phyloP scores from a whole-genome alignment of 2,888 invertebrate species.

The Chalcis sispes region DNA sequence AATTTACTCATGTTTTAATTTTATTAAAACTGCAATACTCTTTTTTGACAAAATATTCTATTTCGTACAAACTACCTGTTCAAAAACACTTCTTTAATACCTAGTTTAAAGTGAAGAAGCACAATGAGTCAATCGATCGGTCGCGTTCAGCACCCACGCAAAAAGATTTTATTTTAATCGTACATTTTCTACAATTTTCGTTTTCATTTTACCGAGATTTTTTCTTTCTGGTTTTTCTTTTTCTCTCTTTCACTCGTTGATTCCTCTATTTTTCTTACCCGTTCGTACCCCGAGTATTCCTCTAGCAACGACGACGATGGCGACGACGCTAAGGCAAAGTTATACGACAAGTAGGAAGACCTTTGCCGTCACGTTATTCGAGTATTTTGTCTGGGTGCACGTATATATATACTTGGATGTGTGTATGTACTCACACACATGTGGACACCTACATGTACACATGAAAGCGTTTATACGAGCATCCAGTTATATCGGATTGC shows the following conservation, averaged over 20 bases:
- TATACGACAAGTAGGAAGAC: not conserved
- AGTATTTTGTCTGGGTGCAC: too few relatives aligned
- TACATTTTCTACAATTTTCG: not conserved
- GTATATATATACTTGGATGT: not conserved
- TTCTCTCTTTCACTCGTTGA: not conserved
- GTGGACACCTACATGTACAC: not conserved
- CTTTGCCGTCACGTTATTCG: not conserved
- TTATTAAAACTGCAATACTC: too few relatives aligned
- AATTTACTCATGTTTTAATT: too few relatives aligned
- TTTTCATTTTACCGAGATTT: not conserved
- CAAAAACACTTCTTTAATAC: not conserved
- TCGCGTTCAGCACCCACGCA: not conserved
- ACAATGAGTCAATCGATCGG: not conserved
- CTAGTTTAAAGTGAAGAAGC: not conserved
- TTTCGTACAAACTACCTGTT: too few relatives aligned
- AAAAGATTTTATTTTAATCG: constrained; percentile 9
- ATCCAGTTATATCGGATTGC: constrained; percentile 16
- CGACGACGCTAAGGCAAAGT: constrained; percentile 14
- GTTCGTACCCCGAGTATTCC: not conserved
- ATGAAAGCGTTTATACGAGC: not conserved
- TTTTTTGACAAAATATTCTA: too few relatives aligned
- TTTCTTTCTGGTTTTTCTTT: not conserved
- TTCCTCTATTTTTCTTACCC: not conserved
- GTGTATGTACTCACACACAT: not conserved
- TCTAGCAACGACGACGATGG: not conserved